Base-by-base conservation (phyloP, 2,888 invertebrate species). In the Drosophila mercatorum region DNA sequence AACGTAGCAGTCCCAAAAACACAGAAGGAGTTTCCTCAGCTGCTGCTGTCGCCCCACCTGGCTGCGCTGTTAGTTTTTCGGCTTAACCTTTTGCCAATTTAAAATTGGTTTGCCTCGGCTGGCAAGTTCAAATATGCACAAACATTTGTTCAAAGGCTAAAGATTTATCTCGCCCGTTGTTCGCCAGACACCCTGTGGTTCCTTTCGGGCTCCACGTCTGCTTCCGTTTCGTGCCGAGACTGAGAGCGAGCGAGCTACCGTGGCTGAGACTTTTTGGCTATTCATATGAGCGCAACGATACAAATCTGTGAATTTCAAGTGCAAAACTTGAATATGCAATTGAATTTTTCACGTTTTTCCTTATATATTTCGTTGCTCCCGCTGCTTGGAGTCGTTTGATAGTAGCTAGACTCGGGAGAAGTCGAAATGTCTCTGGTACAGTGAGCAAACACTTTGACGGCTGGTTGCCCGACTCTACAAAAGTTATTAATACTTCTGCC, bases 251-350 rank as follows among this genome's bases (percentile, higher is more conserved):
- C n/a, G 62, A 22, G 22, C 58, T 78, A 62, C 72, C 53, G 64
- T 59, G 52, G 55, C 53, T 55, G 47, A 47, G 68, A 52, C 75
- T 78, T 61, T 72, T 81, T 81, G 71, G 72, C 68, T 85, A 88
- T 88, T 88, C 89, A 88, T 85, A 81, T 80, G 89, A 84, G 85
- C 77, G 75, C 62, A 12, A 55, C 84, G 89, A 86, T 89, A 85
- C 88, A 85, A 85, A 86, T 86, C 89, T 82, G 44, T 84, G 88
- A 86, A 86, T 89, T 89, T 86, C 89, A 86, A 86, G 85, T 89
- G 89, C 88, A 89, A 80, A 86, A 80, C 85, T 89, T 88, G 85
- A 89, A 86, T 86, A 89, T 86, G 90, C 89, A 86, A 89, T 88
- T 89, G 85, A 62, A 85, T 69, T 88, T 74, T 83, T 63, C 75